phyloP scores from a whole-genome alignment of 2,113 vertebrate species.

The Desmodus rotundus region DNA sequence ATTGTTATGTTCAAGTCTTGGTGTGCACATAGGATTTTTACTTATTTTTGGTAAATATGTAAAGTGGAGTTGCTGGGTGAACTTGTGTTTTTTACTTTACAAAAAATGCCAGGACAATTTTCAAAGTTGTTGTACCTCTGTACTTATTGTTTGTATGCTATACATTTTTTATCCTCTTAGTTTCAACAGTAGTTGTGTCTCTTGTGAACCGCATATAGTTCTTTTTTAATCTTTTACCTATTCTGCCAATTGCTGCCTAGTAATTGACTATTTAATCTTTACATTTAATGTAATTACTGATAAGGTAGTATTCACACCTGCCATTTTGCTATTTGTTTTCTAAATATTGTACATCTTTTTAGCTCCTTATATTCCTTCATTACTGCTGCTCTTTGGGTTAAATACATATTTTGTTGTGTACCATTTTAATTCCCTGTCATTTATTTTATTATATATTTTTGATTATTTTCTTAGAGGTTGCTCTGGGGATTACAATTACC shows the following conservation, averaged over 20 bases:
- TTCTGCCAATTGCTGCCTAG: neutral
- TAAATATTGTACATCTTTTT: neutral
- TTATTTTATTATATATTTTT: neutral
- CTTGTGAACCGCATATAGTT: neutral
- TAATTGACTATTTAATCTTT: neutral
- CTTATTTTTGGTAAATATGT: neutral
- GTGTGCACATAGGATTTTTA: neutral
- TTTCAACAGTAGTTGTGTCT: neutral
- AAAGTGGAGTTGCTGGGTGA: neutral
- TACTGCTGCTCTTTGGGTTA: neutral
- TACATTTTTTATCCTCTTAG: neutral
- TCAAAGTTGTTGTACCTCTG: neutral
- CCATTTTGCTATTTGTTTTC: conserved; percentile 7
- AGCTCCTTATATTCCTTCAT: neutral
- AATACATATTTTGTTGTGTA: neutral
- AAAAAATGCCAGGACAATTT: neutral
- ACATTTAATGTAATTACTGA: neutral
- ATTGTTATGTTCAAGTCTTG: neutral
- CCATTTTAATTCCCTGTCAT: neutral
- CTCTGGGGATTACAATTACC: neutral
- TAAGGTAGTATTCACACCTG: neutral
- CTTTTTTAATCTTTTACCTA: neutral
- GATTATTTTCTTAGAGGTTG: conserved; percentile 4
- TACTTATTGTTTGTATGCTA: neutral
- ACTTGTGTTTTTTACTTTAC: neutral